Conservation (phyloP, 1,140 invertebrate species). For the Drosophila pandora region DNA sequence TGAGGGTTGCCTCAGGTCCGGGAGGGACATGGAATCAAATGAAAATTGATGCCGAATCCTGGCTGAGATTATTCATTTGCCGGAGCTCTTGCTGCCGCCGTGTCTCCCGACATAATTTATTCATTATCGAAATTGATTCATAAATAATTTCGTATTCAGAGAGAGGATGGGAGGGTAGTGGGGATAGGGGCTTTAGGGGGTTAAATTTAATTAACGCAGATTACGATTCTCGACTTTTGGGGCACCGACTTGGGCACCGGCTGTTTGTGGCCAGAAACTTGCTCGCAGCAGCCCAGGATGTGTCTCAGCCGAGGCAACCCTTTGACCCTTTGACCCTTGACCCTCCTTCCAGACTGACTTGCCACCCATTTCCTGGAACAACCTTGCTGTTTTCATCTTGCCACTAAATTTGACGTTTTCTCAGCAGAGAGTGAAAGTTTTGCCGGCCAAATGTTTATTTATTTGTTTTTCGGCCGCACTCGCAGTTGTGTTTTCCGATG, state of each 20-base stretch:
- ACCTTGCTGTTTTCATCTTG: conserved; percentile 29
- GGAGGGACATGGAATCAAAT: conserved; percentile 6
- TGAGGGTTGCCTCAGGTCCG: conserved; percentile 30
- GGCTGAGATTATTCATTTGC: conserved; percentile 58
- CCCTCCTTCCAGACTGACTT: neutral
- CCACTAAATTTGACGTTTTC: conserved; percentile 53
- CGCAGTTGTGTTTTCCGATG: conserved; percentile 8
- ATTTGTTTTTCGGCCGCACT: conserved; percentile 11
- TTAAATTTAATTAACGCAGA: conserved; percentile 67
- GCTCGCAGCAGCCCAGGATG: neutral
- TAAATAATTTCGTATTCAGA: conserved; percentile 65
- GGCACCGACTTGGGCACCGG: neutral
- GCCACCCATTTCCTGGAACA: neutral
- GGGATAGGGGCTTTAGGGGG: neutral
- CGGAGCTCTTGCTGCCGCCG: neutral
- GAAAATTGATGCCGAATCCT: conserved; percentile 51
- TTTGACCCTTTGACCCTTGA: conserved; percentile 27
- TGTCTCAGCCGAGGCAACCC: conserved; percentile 20
- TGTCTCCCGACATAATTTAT: conserved; percentile 60
- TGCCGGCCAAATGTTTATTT: conserved; percentile 40
- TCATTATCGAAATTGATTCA: conserved; percentile 76
- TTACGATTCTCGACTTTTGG: conserved; percentile 55
- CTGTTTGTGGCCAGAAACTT: conserved; percentile 49
- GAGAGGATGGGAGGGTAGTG: neutral
- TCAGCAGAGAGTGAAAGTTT: conserved; percentile 67